Evolutionary conservation across 2,113 vertebrate genomes (phyloP).

Genomic region (Ammodytes dubius): DNA sequence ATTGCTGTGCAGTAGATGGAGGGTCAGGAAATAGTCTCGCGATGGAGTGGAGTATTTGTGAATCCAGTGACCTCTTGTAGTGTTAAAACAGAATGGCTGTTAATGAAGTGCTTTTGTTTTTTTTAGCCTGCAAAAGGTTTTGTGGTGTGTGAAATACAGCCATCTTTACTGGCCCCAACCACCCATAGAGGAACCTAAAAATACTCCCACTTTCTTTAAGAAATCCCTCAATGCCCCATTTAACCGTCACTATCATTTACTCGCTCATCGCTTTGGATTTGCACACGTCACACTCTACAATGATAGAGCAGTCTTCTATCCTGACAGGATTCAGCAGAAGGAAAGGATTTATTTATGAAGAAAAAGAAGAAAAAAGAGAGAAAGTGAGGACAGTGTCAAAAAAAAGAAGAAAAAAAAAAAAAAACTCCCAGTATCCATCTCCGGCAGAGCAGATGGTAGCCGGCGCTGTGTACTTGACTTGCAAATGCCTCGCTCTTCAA

Average conservation of each 20-base stretch:
- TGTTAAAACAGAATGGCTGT: background rate
- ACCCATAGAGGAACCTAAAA: constrained; percentile 7
- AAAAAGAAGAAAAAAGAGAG: constrained; percentile 8
- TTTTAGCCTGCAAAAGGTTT: background rate
- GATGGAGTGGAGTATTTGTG: constrained; percentile 1
- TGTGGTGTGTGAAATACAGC: background rate
- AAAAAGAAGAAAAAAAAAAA: constrained; percentile 25
- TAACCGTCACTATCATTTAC: constrained; percentile 27
- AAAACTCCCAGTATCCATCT: constrained; percentile 58
- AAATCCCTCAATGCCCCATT: constrained; percentile 49
- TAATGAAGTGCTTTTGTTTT: too few species aligned
- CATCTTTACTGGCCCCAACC: background rate
- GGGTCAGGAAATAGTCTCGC: background rate
- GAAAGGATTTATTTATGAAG: constrained; percentile 54
- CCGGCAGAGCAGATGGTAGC: constrained; percentile 81
- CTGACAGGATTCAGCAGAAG: constrained; percentile 50
- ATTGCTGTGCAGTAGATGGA: background rate
- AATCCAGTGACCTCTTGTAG: constrained; percentile 19
- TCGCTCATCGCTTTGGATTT: constrained; percentile 43
- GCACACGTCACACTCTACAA: constrained; percentile 27
- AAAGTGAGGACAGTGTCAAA: constrained; percentile 48
- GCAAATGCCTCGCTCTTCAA: constrained; percentile 75
- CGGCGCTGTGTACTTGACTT: constrained; percentile 77
- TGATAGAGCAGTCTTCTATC: constrained; percentile 51
- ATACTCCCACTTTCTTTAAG: background rate